Base-by-base conservation (phyloP, 2,113 vertebrate genomes). In the Genyomyrus donnyi region DNA sequence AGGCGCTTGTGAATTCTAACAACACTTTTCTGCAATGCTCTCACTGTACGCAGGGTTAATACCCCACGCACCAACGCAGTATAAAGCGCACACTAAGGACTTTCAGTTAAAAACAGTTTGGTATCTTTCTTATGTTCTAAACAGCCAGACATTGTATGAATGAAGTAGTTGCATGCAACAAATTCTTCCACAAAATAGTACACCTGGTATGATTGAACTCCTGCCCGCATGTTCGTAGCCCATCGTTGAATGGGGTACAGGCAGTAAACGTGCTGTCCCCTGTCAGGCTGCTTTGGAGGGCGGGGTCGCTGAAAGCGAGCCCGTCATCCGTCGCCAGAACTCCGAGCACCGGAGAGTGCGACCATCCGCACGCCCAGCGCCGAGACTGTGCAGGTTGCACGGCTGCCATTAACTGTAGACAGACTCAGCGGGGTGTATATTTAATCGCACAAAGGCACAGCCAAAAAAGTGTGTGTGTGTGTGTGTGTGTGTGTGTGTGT, bases 371-470 rank as follows among this genome's bases (percentile, higher is more conserved):
- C 84, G 84, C 84, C 24, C 24, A n/a, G 84, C 24, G 84, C n/a
- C 46, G 45, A 86, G 84, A 31, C 27, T 56, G 50, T 49, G 13
- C 49, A 17, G 15, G n/a, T 50, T 87, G 85, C 85, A 53, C 31
- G n/a, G 13, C 48, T 24, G n/a, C 84, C 85, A 48, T 87, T 49
- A 49, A 48, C 84, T 86, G 84, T 8, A 42, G 45, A n/a, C 84
- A 50, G 24, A 48, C 84, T 35, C 84, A 48, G 83, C 83, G 45
- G 83, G 42, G 83, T 49, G 83, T 52, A 19, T 27, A 53, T 53
- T 87, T n/a, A 53, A n/a, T 53, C n/a, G 48, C 85, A 87, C 85
- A 87, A 50, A 87, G 46, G 49, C 85, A n/a, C 83, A 85, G 74
- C 17, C 74, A 42, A 80, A 80, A 39, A 77, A 39, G 4, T 74